Conservation (phyloP, 2,113 vertebrate species). For the Crotalus horridus region DNA sequence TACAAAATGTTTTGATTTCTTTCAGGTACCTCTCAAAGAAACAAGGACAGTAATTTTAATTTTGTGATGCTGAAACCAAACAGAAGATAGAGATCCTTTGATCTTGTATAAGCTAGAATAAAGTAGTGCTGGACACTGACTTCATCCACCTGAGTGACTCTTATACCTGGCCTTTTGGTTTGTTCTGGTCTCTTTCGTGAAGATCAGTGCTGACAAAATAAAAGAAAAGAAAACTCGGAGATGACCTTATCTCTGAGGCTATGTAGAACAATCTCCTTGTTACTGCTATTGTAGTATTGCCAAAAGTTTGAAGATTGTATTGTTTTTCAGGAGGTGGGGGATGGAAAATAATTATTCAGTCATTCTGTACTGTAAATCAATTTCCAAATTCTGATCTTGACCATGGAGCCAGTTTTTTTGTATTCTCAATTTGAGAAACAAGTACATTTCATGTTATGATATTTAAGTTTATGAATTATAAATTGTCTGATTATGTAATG, state of each 20-base stretch:
- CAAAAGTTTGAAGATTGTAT: constrained; percentile 64
- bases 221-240: constrained; percentile 45
- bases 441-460: constrained; percentile 49
- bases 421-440: constrained; percentile 57
- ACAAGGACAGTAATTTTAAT: constrained; percentile 83
- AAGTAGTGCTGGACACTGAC: constrained; percentile 77
- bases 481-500: constrained; percentile 62
- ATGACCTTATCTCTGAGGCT: constrained; percentile 58
- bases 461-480: constrained; percentile 66
- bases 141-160: constrained; percentile 66
- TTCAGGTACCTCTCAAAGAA: constrained; percentile 94
- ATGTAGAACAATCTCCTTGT: constrained; percentile 60
- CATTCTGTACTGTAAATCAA: constrained; percentile 55
- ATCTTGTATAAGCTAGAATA: constrained; percentile 68
- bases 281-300: constrained; percentile 57
- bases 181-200: constrained; percentile 58
- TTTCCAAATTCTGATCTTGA: constrained; percentile 23
- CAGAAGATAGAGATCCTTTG: constrained; percentile 64
- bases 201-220: constrained; percentile 70
- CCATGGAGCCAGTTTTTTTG: constrained; percentile 52
- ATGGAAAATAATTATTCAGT: constrained; percentile 39
- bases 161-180: constrained; percentile 70
- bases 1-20: constrained; percentile 51
- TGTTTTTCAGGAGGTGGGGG: constrained; percentile 53
- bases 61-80: constrained; percentile 56